These are phyloP conservation scores for Gymnothorax reevesii DNA, from an alignment of 2,797 vertebrate species.

Conservation along the genomic window DNA sequence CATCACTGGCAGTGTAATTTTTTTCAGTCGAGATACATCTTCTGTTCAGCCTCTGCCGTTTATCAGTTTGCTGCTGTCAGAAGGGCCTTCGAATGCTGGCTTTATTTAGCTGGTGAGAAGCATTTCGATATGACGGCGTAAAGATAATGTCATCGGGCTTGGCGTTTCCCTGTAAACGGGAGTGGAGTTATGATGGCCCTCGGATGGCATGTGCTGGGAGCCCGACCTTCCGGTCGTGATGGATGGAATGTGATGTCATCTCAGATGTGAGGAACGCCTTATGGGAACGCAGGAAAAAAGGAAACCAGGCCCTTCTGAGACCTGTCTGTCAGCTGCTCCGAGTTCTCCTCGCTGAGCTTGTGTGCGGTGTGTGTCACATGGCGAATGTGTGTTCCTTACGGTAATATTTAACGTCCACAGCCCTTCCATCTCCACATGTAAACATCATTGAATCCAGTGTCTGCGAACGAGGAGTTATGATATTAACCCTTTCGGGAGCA, in stretches of 20 bases:
- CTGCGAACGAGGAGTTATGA: slow-evolving; percentile 69
- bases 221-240: slow-evolving; percentile 83
- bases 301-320: slow-evolving; percentile 79
- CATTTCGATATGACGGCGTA: slow-evolving; percentile 68
- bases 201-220: slow-evolving; percentile 90
- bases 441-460: slow-evolving; percentile 79
- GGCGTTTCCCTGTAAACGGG: slow-evolving; percentile 74
- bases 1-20: slow-evolving; percentile 42
- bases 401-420: slow-evolving; percentile 83
- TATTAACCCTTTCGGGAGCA: too few relatives aligned
- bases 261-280: slow-evolving; percentile 81
- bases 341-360: slow-evolving; percentile 85
- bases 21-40: slow-evolving; percentile 5
- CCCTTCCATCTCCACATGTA: slow-evolving; percentile 63
- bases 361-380: slow-evolving; percentile 77
- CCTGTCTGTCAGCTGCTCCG: slow-evolving; percentile 76
- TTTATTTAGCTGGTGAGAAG: slow-evolving; percentile 60
- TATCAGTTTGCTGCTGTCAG: slow-evolving; percentile 51
- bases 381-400: slow-evolving; percentile 86
- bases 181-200: slow-evolving; percentile 75
- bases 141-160: slow-evolving; percentile 80
- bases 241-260: slow-evolving; percentile 98
- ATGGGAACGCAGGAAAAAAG: slow-evolving; percentile 75
- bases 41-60: slow-evolving; percentile 38
- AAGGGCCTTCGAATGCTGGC: slow-evolving; percentile 55